phyloP scores from a whole-genome alignment of 1,140 invertebrate species.

The Aethina tumida region DNA sequence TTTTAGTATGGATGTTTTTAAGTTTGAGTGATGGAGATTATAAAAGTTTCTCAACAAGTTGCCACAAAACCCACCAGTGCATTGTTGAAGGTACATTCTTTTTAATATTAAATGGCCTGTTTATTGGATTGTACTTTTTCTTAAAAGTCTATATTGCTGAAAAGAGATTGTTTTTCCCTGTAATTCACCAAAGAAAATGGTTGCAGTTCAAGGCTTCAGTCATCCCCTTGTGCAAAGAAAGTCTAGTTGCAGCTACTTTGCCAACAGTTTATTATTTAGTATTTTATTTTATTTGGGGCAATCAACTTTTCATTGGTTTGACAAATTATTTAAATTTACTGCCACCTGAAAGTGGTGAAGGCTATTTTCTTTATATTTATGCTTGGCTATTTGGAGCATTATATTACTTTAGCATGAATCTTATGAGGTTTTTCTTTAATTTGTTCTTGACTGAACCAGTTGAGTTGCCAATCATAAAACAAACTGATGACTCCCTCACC shows the following conservation, averaged over 20 bases:
- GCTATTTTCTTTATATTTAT: conserved; percentile 49
- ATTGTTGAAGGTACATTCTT: conserved; percentile 48
- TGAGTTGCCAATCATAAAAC: conserved; percentile 45
- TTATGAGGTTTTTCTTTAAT: conserved; percentile 57
- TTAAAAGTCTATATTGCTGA: conserved; percentile 42
- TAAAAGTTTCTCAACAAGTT: conserved; percentile 35
- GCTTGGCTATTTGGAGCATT: conserved; percentile 57
- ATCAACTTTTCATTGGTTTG: conserved; percentile 35
- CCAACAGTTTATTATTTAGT: conserved; percentile 49
- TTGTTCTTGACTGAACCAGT: conserved; percentile 57
- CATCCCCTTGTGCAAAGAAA: conserved; percentile 42
- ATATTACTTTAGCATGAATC: conserved; percentile 55
- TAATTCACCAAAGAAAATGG: conserved; percentile 55
- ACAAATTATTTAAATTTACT: conserved; percentile 40
- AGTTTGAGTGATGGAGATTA: conserved; percentile 45
- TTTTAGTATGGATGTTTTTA: conserved; percentile 50
- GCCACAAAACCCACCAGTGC: conserved; percentile 30
- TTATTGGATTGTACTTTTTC: conserved; percentile 59
- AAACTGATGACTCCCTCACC: conserved; percentile 24
- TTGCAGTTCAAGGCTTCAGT: conserved; percentile 50
- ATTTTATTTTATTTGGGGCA: conserved; percentile 48
- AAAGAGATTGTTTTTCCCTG: conserved; percentile 51
- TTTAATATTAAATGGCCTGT: conserved; percentile 53
- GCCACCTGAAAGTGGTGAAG: conserved; percentile 41
- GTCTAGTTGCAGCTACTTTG: conserved; percentile 45